phyloP scores from a whole-genome alignment of 92 coral and sea anemone genomes.

The Palythoa caribaeorum region DNA sequence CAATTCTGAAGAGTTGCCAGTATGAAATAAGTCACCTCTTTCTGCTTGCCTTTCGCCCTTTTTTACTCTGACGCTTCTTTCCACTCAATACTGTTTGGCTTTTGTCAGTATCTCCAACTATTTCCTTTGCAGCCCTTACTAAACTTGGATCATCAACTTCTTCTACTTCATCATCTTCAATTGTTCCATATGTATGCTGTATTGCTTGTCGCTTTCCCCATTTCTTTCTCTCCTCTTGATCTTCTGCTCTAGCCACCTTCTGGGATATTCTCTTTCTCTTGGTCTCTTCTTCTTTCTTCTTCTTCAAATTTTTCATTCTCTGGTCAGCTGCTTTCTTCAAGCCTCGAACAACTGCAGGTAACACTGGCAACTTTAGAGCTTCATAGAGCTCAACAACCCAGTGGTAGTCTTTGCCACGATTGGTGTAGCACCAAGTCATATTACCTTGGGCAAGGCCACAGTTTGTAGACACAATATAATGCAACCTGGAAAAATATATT shows the following conservation, averaged over 20 bases:
- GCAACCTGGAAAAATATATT: slow-evolving; percentile 4
- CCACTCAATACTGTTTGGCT: slow-evolving; percentile 4
- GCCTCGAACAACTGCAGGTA: background rate
- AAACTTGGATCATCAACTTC: background rate
- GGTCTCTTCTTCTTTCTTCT: background rate
- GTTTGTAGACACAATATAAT: background rate
- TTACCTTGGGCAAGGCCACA: background rate
- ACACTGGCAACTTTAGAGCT: background rate
- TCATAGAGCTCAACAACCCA: background rate
- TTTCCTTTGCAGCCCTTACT: background rate
- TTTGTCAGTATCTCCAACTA: background rate
- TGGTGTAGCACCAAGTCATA: background rate
- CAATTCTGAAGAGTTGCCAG: background rate
- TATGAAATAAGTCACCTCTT: background rate
- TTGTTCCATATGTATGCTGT: background rate
- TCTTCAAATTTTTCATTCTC: background rate
- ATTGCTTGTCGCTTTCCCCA: background rate
- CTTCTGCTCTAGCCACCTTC: background rate
- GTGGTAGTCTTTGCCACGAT: background rate
- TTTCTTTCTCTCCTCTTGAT: background rate
- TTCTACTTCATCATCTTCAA: background rate
- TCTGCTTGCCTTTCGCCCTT: slow-evolving; percentile 2
- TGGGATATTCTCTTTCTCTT: background rate
- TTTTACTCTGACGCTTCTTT: background rate
- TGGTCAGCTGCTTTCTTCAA: background rate